Base-by-base conservation (phyloP, 2,113 vertebrate genomes). In the Narcine bancroftii region DNA sequence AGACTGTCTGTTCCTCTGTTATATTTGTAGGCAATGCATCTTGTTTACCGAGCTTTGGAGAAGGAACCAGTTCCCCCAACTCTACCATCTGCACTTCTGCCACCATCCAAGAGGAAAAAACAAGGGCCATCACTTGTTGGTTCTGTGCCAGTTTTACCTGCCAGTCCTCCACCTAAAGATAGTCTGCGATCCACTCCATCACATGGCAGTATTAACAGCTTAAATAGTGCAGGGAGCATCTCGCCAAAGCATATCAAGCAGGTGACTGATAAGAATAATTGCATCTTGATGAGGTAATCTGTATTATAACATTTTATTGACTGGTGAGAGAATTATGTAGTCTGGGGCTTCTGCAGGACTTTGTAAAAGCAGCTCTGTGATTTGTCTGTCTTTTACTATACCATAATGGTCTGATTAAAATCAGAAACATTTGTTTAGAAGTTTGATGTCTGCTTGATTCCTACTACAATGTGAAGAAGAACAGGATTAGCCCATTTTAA, bases 31-130 rank as follows among this genome's bases (percentile, higher is more conserved):
- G 99, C 98, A 45, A 99, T 99, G 99, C 98, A 99, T 94, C 96
- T 99, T 94, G 99, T 99, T 92, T 99, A 99, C 94, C 97, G 99
- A 33, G 98, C 98, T 89, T 95, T 99, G 60, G 99, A 99, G 95
- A 99, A 99, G 94, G 99, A 99, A 94, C 97, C 99, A 0, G 98
- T 99, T 76, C 99, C 99, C 79, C 95, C 98, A 0, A 93, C 96
- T 42, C 95, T 99, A 92, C 98, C 98, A 36, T 95, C 97, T 0
- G 92, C 97, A 79, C 98, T 99, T 92, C 95, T 99, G 93, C 99
- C 99, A 0, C 98, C 96, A 4, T 97, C 97, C 11, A 99, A 99
- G 96, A 97, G 98, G 93, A 99, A 99, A 96, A 99, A 97, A 94
- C 95, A 95, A 0, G 93, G 97, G n/a, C 94, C 94, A 0, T 95